Evolutionary conservation across 2,797 vertebrate genomes (phyloP), one percentile per base, ranked within the genome.

Genomic region (Morelia viridis): DNA sequence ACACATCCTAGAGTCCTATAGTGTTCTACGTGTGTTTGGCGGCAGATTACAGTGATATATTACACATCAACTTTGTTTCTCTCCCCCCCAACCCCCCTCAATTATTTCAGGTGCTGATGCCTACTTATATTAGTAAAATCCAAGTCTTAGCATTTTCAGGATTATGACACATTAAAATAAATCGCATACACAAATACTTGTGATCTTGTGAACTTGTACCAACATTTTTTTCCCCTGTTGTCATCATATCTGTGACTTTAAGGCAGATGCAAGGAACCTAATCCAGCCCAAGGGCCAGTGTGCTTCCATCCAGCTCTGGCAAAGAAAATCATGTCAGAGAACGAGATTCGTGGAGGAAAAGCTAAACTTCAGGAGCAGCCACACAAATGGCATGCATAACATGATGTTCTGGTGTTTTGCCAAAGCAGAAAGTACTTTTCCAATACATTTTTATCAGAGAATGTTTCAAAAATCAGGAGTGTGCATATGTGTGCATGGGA

Each of bases 321-420:
- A 76, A 76, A 41, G 35, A 76, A 19, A 46, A 35, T 80, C 46
- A 46, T 80, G 71, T 46, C 35, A 11, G 71, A 46, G 3, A 19
- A 46, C 1, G 35, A 35, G 71, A 46, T 46, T 24, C 8, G 46
- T 19, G 35, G 9, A 80, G 71, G 35, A 80, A 46, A 46, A 80
- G 3, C 35, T 24, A 95, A 92, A 65, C 93, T 94, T 96, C 92
- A 94, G 50, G 92, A 94, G 96, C 94, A 95, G 95, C 91, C 92
- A 95, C 96, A 94, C 89, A 96, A 95, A 89, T 15, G 62, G 76
- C 87, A 76, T 35, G 50, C 41, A 60, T 35, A 93, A 1, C 0
- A 88, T 94, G 76, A 87, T 91, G 90, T 93, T 95, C 93, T 95
- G 94, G 91, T 93, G 94, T 95, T 94, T 93, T 88, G 94, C 88